Base-by-base conservation (phyloP, 2,888 invertebrate species). In the Exocentrus adspersus region DNA sequence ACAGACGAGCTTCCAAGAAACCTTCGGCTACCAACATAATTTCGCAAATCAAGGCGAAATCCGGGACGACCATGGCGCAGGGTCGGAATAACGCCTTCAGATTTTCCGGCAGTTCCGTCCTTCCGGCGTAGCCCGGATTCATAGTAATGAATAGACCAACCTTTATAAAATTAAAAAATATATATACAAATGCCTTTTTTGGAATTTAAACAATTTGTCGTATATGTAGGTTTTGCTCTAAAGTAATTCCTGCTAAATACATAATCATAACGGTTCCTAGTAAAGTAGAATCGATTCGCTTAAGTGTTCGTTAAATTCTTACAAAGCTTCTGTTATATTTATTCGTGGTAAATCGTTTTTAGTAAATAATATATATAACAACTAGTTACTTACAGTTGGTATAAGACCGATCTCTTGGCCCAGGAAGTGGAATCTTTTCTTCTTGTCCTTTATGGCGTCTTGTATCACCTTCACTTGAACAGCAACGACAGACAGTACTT, bases 61-160 rank as follows among this genome's bases (percentile, higher is more conserved):
- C 97, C 0, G 97, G 97, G 10, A 97, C 97, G 9, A 97, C 96
- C 97, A 97, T 97, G 60, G 97, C 97, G 81, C 97, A 97, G 0
- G 97, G 97, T 77, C 97, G 85, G 76, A 90, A 90, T 6, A 90
- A 77, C 1, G 90, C 89, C 77, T 90, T 83, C 86, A 80, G 87
- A 82, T 95, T 95, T 82, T 95, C 95, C 0, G 95, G 95, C 54
- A 95, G 84, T 80, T 95, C 95, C 0, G 94, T 93, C 70, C 97
- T 86, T 0, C 97, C 97, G 1, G 97, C 96, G 79, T 97, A 97
- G 14, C 96, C 97, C 0, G 97, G 97, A 83, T 97, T 97, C 97
- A 97, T 97, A 0, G 97, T 97, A 63, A 97, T 96, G 77, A 97
- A 97, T 84, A 96, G 90, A 1, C 97, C 97, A 37, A 93, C 77